Conservation (phyloP, 2,888 invertebrate genomes). For the Bellardia bayeri region DNA sequence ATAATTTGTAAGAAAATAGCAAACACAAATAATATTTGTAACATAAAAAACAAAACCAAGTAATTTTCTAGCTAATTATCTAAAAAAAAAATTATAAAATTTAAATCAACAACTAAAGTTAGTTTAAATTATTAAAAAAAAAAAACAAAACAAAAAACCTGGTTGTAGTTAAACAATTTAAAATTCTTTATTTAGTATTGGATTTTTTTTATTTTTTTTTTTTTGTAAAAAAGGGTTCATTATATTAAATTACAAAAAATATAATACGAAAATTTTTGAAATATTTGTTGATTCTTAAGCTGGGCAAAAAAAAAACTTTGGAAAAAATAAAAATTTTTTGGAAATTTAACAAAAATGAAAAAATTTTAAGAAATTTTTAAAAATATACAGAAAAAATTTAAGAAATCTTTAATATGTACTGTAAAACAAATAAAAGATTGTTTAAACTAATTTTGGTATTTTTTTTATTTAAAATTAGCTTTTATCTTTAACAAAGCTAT, state of each 20-base stretch:
- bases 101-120: slow-evolving; percentile 2
- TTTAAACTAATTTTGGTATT: too few relatives aligned
- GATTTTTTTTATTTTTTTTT: not conserved
- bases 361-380: not conserved
- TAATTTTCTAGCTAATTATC: slow-evolving; percentile 37
- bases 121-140: slow-evolving; percentile 23
- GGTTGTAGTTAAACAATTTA: slow-evolving; percentile 59
- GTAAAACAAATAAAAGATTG: too few relatives aligned
- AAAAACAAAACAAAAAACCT: slow-evolving; percentile 8
- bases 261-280: not conserved
- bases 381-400: not conserved
- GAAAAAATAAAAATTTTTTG: slow-evolving; percentile 10
- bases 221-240: slow-evolving; percentile 50
- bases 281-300: slow-evolving; percentile 48
- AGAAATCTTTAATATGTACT: not conserved
- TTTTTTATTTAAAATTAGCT: too few relatives aligned
- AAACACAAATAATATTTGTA: not conserved
- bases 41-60: slow-evolving; percentile 22
- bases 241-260: not conserved
- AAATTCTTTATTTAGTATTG: not conserved
- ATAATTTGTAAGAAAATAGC: not conserved
- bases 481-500: too few relatives aligned
- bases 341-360: not conserved
- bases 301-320: slow-evolving; percentile 12
- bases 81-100: slow-evolving; percentile 5